Evolutionary conservation across 1,140 invertebrate species (phyloP).

Genomic region (Caenorhabditis tropicalis): DNA sequence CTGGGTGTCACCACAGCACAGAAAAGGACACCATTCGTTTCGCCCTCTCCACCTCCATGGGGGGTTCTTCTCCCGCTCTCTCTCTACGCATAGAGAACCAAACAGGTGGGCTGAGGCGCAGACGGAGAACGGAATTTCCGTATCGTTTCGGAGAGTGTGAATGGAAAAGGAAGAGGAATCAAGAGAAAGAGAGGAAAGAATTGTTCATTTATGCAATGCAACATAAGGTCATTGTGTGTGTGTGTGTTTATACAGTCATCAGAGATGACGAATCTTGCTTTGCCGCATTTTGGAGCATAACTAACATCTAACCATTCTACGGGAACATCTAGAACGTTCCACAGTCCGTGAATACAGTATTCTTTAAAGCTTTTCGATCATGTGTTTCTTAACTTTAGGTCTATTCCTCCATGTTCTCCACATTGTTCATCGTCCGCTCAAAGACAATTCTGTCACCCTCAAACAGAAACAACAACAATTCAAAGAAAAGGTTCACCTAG

Average conservation of each 20-base stretch:
- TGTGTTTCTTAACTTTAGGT: no score
- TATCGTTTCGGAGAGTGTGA: neutral
- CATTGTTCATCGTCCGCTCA: no score
- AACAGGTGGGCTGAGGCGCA: neutral
- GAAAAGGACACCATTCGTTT: neutral
- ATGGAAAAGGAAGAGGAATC: neutral
- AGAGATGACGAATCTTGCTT: no score
- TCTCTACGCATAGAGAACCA: neutral
- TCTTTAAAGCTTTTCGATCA: no score
- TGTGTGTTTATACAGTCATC: slow-evolving; percentile 3
- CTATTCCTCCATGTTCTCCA: no score
- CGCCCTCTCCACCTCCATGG: neutral
- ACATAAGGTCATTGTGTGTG: slow-evolving; percentile 17
- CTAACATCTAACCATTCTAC: no score
- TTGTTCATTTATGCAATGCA: slow-evolving; percentile 27
- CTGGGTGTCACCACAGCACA: slow-evolving; percentile 16
- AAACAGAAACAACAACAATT: no score
- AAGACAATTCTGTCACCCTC: no score
- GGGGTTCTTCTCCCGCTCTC: neutral
- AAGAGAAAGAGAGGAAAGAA: neutral
- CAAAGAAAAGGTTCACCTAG: no score
- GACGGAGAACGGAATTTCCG: slow-evolving; percentile 10
- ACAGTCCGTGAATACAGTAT: no score
- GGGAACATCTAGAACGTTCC: no score
- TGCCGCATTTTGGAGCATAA: no score